phyloP scores from a whole-genome alignment of 2,888 invertebrate genomes.

The Dryomyza anilis region DNA sequence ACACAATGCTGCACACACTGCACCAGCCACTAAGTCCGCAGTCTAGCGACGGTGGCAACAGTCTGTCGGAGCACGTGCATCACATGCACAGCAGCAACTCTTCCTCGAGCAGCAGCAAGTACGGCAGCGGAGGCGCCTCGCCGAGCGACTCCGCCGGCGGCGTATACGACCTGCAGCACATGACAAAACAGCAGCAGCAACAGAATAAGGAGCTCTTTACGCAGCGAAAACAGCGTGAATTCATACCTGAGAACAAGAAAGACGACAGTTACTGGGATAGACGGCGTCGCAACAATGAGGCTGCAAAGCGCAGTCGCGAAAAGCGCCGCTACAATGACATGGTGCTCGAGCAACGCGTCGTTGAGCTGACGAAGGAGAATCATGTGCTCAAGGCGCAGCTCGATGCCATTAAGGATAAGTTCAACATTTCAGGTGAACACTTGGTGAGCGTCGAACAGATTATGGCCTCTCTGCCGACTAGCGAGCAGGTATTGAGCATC shows the following conservation, averaged over 20 bases:
- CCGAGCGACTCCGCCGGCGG: constrained; percentile 31
- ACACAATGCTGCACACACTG: too few species aligned
- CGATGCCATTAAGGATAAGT: constrained; percentile 90
- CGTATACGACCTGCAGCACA: constrained; percentile 46
- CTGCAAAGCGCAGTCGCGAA: constrained; percentile 94
- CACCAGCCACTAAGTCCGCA: constrained; percentile 57
- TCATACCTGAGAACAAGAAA: constrained; percentile 95
- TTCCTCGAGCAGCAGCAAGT: constrained; percentile 39
- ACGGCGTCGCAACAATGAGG: constrained; percentile 93
- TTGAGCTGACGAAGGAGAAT: constrained; percentile 94
- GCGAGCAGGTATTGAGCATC: constrained; percentile 82
- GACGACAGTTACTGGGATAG: constrained; percentile 98
- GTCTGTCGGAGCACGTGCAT: constrained; percentile 54
- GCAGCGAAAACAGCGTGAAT: constrained; percentile 92
- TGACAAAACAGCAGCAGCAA: constrained; percentile 47
- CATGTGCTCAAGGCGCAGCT: constrained; percentile 91
- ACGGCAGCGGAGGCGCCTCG: constrained; percentile 36
- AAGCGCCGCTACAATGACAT: constrained; percentile 95
- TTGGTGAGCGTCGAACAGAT: constrained; percentile 89
- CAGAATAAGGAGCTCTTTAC: constrained; percentile 84
- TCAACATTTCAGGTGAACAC: constrained; percentile 85
- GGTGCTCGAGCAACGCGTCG: constrained; percentile 92
- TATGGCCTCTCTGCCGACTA: constrained; percentile 81
- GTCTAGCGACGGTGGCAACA: constrained; percentile 62
- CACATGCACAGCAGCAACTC: constrained; percentile 35